Percentiles rank a stretch among this genome's conserved stretches.
Evolutionary conservation across 2,797 vertebrate species (phyloP).

Genomic region (Anguilla marmorata): DNA sequence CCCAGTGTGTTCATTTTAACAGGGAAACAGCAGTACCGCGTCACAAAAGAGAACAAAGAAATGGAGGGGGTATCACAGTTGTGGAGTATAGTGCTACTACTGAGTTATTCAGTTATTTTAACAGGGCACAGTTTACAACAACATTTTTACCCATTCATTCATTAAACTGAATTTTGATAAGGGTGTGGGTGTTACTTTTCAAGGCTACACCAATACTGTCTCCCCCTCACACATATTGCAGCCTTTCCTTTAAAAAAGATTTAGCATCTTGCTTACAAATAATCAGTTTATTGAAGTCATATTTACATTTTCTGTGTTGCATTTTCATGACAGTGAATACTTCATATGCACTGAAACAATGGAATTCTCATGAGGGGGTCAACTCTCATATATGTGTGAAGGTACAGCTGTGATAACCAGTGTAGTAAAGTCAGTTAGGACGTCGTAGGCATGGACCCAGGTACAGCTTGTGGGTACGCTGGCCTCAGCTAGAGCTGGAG

Average conservation of each 20-base stretch:
- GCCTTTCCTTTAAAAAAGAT: not conserved
- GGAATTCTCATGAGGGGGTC: not conserved
- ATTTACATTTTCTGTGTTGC: not conserved
- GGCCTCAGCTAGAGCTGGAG: slow-evolving; percentile 34
- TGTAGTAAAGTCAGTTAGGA: slow-evolving; percentile 10
- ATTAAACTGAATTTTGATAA: not conserved
- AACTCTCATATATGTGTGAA: not conserved
- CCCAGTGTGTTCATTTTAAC: too few species aligned
- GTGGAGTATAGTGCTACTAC: not conserved
- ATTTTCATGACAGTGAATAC: not conserved
- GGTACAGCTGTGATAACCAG: slow-evolving; percentile 12
- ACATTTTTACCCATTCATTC: not conserved
- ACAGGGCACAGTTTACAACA: not conserved
- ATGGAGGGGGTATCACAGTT: not conserved
- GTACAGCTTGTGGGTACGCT: slow-evolving; percentile 36
- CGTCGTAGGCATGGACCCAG: slow-evolving; percentile 30
- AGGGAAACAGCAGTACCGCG: too few species aligned
- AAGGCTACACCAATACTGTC: not conserved
- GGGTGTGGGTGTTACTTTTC: not conserved
- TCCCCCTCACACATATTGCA: not conserved
- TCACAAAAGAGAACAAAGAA: not conserved
- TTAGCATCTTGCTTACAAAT: not conserved
- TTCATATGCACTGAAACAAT: not conserved
- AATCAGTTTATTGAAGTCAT: not conserved
- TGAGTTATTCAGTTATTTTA: not conserved